phyloP scores from a whole-genome alignment of 2,797 vertebrate genomes.

The Uromys caudimaculatus region DNA sequence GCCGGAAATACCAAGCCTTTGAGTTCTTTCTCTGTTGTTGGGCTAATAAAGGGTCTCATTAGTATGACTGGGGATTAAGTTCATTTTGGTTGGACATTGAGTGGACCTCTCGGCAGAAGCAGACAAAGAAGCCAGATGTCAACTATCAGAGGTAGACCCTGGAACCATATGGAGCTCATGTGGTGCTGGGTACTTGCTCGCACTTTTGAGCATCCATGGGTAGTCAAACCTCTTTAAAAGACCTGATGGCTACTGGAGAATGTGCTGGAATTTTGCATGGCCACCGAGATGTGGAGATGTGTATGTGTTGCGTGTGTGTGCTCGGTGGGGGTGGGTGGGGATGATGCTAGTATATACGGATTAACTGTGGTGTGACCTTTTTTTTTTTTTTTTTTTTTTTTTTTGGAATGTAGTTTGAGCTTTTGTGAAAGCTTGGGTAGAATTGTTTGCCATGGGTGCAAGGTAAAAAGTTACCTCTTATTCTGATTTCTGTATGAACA shows the following conservation, averaged over 20 bases:
- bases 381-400: slow-evolving; percentile 47
- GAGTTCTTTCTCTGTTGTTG: slow-evolving; percentile 66
- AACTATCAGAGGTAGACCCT: not conserved
- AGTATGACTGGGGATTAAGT: slow-evolving; percentile 41
- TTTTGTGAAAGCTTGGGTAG: not conserved
- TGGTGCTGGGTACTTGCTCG: slow-evolving; percentile 13
- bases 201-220: not conserved
- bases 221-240: slow-evolving; percentile 50
- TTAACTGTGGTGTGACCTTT: not conserved
- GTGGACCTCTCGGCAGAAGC: slow-evolving; percentile 61
- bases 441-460: not conserved
- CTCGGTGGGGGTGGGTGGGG: accelerated
- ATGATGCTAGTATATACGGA: not conserved
- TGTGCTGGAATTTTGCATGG: slow-evolving; percentile 38
- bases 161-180: slow-evolving; percentile 45
- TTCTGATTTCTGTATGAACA: slow-evolving; percentile 31
- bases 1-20: slow-evolving; percentile 62
- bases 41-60: slow-evolving; percentile 11
- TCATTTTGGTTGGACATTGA: not conserved
- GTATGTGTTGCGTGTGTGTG: not conserved
- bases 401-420: not conserved
- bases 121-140: not conserved
- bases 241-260: not conserved
- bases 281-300: not conserved
- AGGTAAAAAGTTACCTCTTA: not conserved